Conservation (phyloP, 2,797 vertebrate species). For the Threskiornis aethiopicus region DNA sequence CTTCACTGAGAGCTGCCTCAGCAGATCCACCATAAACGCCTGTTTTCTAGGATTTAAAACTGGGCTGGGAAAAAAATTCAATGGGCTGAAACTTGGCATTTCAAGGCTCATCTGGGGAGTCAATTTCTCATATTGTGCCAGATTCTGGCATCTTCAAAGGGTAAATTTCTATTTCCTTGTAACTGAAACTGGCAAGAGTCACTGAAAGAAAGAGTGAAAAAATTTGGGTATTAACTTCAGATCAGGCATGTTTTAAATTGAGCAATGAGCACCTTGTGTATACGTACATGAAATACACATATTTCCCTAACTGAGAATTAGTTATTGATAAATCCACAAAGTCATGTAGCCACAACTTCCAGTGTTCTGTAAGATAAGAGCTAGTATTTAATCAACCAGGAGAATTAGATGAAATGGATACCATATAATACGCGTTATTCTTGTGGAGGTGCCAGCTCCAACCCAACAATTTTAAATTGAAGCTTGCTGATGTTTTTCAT, state of each 20-base stretch:
- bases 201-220: neutral
- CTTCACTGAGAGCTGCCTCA: neutral
- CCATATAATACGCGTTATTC: neutral
- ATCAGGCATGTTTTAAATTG: neutral
- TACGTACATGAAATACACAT: neutral
- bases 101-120: neutral
- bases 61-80: neutral
- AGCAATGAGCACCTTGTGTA: neutral
- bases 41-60: constrained; percentile 18
- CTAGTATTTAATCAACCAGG: neutral
- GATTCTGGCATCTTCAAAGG: neutral
- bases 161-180: neutral
- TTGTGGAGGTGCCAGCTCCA: constrained; percentile 17
- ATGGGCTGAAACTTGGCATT: neutral
- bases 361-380: constrained; percentile 28
- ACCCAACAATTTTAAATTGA: neutral
- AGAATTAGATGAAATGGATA: neutral
- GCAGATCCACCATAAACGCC: neutral
- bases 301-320: neutral
- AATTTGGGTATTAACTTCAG: neutral
- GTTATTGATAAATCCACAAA: constrained; percentile 40
- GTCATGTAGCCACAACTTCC: constrained; percentile 28
- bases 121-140: neutral
- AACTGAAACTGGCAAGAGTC: neutral
- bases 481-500: neutral